Conservation (phyloP, 2,797 vertebrate genomes). For the Argentina silus region DNA sequence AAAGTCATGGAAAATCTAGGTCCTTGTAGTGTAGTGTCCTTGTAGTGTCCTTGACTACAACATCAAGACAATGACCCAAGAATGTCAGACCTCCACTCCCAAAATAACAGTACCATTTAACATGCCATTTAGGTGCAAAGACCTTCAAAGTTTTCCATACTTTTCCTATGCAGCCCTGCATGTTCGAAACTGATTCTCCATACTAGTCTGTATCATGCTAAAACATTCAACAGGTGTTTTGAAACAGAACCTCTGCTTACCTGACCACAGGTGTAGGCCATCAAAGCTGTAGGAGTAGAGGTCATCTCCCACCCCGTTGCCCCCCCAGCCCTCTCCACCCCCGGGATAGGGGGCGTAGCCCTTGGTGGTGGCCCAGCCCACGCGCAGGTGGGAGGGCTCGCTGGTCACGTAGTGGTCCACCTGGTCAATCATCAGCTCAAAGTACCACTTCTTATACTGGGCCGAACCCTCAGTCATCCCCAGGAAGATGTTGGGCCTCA, state of each 20-base stretch:
- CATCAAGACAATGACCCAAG: background rate
- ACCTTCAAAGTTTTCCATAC: too few relatives aligned
- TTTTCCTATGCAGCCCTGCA: too few relatives aligned
- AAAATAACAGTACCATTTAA: background rate
- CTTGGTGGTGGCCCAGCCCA: conserved; percentile 96
- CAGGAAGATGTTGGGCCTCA: conserved; percentile 97
- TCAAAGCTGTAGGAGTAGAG: conserved; percentile 97
- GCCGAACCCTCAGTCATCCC: conserved; percentile 95
- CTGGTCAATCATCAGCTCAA: conserved; percentile 95
- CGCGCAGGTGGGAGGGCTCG: conserved; percentile 91
- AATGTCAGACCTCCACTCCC: background rate
- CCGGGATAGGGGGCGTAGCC: conserved; percentile 98
- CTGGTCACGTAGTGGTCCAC: conserved; percentile 95
- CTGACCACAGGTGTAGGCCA: conserved; percentile 98
- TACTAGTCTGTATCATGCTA: background rate
- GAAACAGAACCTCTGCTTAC: conserved; percentile 67
- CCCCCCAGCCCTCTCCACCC: conserved; percentile 98
- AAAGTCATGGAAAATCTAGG: conserved; percentile 48
- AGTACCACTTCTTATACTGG: conserved; percentile 99
- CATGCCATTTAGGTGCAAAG: background rate
- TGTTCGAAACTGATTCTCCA: too few relatives aligned
- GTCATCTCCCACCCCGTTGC: conserved; percentile 95
- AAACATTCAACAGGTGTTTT: background rate
- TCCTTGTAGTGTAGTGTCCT: background rate
- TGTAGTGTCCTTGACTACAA: background rate